Evolutionary conservation across 2,797 vertebrate species (phyloP).

Genomic region (Cossypha dichroa): DNA sequence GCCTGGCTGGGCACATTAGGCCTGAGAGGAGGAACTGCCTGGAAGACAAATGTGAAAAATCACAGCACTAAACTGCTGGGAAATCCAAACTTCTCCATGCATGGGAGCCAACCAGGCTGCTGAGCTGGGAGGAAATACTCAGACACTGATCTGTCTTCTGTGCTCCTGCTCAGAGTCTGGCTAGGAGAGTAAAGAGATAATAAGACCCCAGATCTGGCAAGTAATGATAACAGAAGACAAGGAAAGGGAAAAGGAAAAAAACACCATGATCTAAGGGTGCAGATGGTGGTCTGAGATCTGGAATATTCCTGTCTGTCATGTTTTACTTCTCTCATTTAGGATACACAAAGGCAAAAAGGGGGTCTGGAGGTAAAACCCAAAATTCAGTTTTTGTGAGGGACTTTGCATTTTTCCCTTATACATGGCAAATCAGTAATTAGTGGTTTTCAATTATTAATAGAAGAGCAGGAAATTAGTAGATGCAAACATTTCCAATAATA

Average conservation of each 20-base stretch:
- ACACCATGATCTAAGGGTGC: not conserved
- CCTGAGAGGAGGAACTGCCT: not conserved
- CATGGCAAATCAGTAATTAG: not conserved
- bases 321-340: not conserved
- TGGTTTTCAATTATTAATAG: not conserved
- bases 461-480: not conserved
- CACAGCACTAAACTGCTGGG: not conserved
- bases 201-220: not conserved
- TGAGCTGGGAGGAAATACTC: constrained; percentile 11
- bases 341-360: not conserved
- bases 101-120: not conserved
- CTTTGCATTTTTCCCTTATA: not conserved
- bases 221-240: not conserved
- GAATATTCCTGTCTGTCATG: not conserved
- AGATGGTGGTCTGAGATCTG: not conserved
- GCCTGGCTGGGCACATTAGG: not conserved
- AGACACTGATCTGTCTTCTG: not conserved
- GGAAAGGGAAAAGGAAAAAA: not conserved
- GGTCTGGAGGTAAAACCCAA: not conserved
- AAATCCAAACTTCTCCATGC: constrained; percentile 31
- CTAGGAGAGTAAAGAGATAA: not conserved
- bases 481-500: not conserved
- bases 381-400: not conserved
- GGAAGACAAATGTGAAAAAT: constrained; percentile 27
- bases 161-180: not conserved